Evolutionary conservation across 2,888 invertebrate genomes (phyloP).

Genomic region (Conus canariensis): DNA sequence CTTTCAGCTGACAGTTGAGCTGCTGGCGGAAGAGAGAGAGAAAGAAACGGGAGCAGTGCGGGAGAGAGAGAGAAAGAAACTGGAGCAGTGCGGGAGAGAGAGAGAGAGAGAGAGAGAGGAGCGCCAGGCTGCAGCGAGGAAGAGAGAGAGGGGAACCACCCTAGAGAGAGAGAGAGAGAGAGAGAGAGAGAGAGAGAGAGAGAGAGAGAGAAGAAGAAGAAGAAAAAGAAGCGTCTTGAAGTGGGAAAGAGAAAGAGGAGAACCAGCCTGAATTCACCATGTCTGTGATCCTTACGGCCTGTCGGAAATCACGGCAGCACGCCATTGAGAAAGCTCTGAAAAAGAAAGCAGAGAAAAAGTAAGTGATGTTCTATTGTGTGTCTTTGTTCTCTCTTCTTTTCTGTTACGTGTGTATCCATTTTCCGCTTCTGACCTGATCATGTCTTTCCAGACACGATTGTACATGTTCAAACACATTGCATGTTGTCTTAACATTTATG

Average conservation of each 20-base stretch:
- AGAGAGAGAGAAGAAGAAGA: background rate
- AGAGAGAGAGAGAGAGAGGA: background rate
- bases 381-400: background rate
- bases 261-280: constrained; percentile 46
- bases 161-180: background rate
- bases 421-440: no score
- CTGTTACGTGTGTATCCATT: background rate
- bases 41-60: background rate
- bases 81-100: background rate
- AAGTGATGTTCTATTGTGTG: constrained; percentile 41
- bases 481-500: no score
- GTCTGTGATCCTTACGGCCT: constrained; percentile 66
- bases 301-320: constrained; percentile 60
- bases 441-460: no score
- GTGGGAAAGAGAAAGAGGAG: background rate
- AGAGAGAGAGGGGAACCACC: background rate
- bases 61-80: no score
- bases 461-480: no score
- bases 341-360: constrained; percentile 64
- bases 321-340: constrained; percentile 64
- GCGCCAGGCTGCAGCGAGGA: background rate
- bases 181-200: no score
- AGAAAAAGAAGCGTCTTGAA: background rate
- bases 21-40: background rate
- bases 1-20: background rate